Percentiles rank a stretch among this genome's conserved stretches.
Evolutionary conservation across 1,140 invertebrate species (phyloP).

Genomic region (Ganaspis sp.): DNA sequence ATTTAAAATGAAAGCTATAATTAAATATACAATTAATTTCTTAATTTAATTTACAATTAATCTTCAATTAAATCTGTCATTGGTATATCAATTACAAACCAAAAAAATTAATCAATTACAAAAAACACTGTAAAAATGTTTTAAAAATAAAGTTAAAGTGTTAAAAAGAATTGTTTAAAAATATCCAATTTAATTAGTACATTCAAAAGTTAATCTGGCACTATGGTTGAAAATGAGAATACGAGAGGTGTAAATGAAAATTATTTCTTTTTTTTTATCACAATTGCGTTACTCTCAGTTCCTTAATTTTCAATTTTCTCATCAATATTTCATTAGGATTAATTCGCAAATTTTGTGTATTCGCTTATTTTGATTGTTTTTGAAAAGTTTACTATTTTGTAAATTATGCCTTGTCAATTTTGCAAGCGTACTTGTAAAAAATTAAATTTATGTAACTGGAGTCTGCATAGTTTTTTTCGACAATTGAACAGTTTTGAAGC

Average conservation of each 20-base stretch:
- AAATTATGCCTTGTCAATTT: background rate
- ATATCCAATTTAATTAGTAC: background rate
- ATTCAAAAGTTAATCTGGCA: background rate
- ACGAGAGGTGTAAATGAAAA: background rate
- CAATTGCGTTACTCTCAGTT: background rate
- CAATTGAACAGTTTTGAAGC: no score
- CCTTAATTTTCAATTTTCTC: background rate
- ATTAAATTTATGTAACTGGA: background rate
- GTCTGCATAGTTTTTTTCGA: no score
- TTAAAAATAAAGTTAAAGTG: no score
- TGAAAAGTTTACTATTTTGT: background rate
- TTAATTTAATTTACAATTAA: no score
- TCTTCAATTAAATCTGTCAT: no score
- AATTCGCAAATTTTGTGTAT: background rate
- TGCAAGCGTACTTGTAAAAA: background rate
- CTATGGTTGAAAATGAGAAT: constrained; percentile 6
- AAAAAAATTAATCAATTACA: no score
- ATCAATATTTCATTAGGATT: background rate
- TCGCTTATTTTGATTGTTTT: background rate
- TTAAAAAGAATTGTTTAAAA: no score
- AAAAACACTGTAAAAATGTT: no score
- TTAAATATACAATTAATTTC: no score
- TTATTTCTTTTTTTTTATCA: background rate
- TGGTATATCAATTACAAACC: no score
- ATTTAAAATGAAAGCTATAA: no score